These are phyloP conservation scores for Gandaritis pyraliata DNA, from an alignment of 2,888 invertebrate species.

Conservation along the genomic window DNA sequence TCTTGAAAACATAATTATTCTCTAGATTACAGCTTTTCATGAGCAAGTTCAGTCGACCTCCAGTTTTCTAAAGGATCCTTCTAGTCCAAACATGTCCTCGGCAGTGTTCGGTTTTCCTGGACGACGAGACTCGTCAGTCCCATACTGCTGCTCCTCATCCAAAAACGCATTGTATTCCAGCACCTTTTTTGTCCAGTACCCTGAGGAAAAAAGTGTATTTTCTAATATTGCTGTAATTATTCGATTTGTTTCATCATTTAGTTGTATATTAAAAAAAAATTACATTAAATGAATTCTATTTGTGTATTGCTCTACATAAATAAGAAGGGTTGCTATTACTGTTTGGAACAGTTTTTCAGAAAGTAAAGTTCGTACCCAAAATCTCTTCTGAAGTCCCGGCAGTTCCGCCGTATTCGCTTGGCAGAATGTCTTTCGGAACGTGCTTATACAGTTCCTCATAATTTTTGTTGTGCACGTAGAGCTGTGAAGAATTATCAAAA, in stretches of 20 bases:
- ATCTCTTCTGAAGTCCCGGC: slow-evolving; percentile 81
- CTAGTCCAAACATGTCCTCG: slow-evolving; percentile 82
- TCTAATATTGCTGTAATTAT: too few relatives aligned
- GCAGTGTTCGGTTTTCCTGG: slow-evolving; percentile 82
- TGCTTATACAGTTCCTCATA: slow-evolving; percentile 83
- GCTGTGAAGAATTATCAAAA: slow-evolving; percentile 51
- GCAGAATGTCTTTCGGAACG: slow-evolving; percentile 84
- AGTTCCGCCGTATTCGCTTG: slow-evolving; percentile 87
- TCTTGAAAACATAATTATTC: background rate
- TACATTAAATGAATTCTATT: too few relatives aligned
- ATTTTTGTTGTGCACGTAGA: slow-evolving; percentile 82
- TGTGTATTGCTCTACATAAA: slow-evolving; percentile 1
- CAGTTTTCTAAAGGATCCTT: slow-evolving; percentile 83
- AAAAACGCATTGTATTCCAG: slow-evolving; percentile 78
- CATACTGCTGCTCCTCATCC: slow-evolving; percentile 76
- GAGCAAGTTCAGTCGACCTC: slow-evolving; percentile 60
- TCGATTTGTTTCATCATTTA: too few relatives aligned
- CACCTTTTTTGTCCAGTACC: slow-evolving; percentile 72
- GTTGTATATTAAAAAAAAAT: too few relatives aligned
- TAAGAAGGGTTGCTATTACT: slow-evolving; percentile 3
- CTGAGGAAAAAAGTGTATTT: slow-evolving; percentile 45
- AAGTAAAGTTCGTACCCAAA: slow-evolving; percentile 47
- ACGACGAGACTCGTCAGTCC: slow-evolving; percentile 82
- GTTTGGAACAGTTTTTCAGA: background rate
- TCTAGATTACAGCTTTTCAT: background rate